Evolutionary conservation across 2,797 vertebrate genomes (phyloP).

Genomic region (Centroberyx gerrardi): DNA sequence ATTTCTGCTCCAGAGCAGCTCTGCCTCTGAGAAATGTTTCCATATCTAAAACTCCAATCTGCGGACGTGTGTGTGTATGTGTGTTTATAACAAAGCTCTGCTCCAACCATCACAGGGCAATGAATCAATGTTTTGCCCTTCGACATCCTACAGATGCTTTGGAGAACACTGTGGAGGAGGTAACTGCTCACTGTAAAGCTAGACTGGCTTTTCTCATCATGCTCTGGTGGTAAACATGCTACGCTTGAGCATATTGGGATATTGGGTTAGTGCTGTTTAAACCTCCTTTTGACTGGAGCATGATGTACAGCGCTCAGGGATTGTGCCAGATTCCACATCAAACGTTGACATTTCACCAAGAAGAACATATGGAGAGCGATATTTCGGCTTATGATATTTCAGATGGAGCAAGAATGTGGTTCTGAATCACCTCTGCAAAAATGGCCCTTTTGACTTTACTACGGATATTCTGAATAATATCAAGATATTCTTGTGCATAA

Average conservation of each 20-base stretch:
- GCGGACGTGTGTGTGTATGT: constrained; percentile 27
- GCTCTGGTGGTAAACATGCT: background rate
- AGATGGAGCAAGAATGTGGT: constrained; percentile 4
- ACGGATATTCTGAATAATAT: background rate
- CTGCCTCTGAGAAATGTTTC: no score
- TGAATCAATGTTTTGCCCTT: constrained; percentile 56
- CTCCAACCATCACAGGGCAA: constrained; percentile 33
- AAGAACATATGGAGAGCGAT: constrained; percentile 37
- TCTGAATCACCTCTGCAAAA: constrained; percentile 25
- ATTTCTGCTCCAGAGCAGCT: no score
- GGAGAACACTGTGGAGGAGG: background rate
- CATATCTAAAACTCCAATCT: background rate
- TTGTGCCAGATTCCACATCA: constrained; percentile 43
- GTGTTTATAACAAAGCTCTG: constrained; percentile 37
- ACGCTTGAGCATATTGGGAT: background rate
- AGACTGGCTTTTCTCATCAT: background rate
- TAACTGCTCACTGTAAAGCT: background rate
- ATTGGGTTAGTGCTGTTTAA: background rate
- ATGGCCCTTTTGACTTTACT: constrained; percentile 20
- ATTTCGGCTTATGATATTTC: constrained; percentile 52
- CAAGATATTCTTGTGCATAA: background rate
- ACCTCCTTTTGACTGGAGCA: background rate
- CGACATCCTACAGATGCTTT: constrained; percentile 37
- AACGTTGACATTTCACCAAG: constrained; percentile 56
- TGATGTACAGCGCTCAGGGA: constrained; percentile 26